Evolutionary conservation across 1,140 invertebrate species (phyloP).

Genomic region (Drosophila aff.): DNA sequence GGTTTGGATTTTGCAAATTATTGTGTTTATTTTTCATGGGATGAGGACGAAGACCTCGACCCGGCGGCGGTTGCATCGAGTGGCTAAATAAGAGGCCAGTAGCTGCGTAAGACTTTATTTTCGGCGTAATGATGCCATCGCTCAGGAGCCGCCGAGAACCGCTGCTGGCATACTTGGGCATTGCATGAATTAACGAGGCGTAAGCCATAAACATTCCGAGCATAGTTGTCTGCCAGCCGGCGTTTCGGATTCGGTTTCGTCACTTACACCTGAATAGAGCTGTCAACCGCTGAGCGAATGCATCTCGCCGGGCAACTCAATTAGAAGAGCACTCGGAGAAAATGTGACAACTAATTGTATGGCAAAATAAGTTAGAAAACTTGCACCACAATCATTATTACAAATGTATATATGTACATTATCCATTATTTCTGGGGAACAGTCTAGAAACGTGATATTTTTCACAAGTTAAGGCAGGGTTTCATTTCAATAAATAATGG

Average conservation of each 20-base stretch:
- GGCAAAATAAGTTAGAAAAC: background rate
- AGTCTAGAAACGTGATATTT: background rate
- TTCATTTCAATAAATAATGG: slow-evolving; percentile 7
- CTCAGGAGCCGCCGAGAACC: slow-evolving; percentile 1
- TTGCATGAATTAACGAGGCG: slow-evolving; percentile 56
- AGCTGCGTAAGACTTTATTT: slow-evolving; percentile 71
- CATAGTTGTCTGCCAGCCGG: slow-evolving; percentile 44
- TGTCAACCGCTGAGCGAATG: slow-evolving; percentile 54
- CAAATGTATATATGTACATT: background rate
- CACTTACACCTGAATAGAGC: slow-evolving; percentile 70
- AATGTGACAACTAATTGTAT: background rate
- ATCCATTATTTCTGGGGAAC: background rate
- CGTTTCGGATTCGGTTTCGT: slow-evolving; percentile 46
- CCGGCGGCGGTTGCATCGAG: slow-evolving; percentile 26
- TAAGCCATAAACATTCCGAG: slow-evolving; percentile 48
- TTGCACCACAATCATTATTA: background rate
- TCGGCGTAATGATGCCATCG: slow-evolving; percentile 59
- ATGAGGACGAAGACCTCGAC: slow-evolving; percentile 18
- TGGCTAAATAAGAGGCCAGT: slow-evolving; percentile 47
- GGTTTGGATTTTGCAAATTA: slow-evolving; percentile 40
- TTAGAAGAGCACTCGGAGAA: slow-evolving; percentile 26
- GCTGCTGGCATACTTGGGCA: slow-evolving; percentile 23
- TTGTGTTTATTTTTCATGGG: slow-evolving; percentile 61
- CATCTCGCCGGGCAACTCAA: slow-evolving; percentile 44
- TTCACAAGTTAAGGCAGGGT: background rate